A percentile compares a stretch with the other conserved stretches of the same genome.
phyloP scores from a whole-genome alignment of 2,888 invertebrate genomes.

The Drosophila dives region DNA sequence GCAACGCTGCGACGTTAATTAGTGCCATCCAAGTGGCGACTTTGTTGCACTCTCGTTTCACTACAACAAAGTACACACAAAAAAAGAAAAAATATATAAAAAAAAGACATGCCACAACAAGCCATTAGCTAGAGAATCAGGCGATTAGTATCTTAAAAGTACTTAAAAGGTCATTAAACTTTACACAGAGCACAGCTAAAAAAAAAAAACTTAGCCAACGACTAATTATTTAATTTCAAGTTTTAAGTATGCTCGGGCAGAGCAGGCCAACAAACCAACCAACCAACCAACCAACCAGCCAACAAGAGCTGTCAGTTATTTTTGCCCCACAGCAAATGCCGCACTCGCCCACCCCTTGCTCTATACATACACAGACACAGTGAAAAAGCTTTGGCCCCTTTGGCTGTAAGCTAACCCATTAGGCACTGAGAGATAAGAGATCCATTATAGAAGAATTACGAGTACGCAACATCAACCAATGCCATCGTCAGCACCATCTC shows the following conservation, averaged over 20 bases:
- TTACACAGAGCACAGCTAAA: constrained; percentile 40
- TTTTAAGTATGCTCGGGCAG: constrained; percentile 71
- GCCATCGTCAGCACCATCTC: constrained; percentile 48
- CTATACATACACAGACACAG: background rate
- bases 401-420: constrained; percentile 72
- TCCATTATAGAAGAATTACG: constrained; percentile 81
- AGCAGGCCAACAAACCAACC: constrained; percentile 25
- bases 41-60: constrained; percentile 69
- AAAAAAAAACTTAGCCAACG: constrained; percentile 74
- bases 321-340: constrained; percentile 43
- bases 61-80: constrained; percentile 26
- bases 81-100: background rate
- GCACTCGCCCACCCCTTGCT: background rate
- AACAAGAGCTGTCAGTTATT: constrained; percentile 71
- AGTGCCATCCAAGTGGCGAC: constrained; percentile 76
- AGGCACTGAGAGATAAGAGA: constrained; percentile 76
- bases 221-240: constrained; percentile 79
- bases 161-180: constrained; percentile 81
- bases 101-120: constrained; percentile 72
- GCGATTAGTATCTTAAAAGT: constrained; percentile 80
- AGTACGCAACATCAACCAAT: constrained; percentile 66
- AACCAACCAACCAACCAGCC: constrained; percentile 31
- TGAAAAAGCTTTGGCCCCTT: constrained; percentile 54
- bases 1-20: constrained; percentile 71
- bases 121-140: constrained; percentile 72